These are phyloP conservation scores for Clunio marinus DNA, from an alignment of 2,888 invertebrate species.

Conservation along the genomic window DNA sequence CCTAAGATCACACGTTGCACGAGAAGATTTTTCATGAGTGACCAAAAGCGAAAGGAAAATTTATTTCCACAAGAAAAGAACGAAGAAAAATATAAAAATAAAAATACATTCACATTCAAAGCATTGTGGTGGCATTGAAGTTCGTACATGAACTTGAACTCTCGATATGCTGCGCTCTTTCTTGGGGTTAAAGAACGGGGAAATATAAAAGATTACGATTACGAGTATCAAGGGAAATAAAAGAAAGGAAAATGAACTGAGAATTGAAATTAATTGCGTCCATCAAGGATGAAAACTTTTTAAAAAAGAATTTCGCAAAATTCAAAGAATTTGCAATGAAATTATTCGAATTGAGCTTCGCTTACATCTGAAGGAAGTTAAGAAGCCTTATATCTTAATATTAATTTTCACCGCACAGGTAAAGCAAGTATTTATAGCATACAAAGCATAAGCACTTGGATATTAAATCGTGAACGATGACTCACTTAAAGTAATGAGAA, in stretches of 20 bases:
- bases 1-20: neutral
- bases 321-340: too few relatives aligned
- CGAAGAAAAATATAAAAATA: constrained; percentile 1
- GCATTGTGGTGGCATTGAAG: constrained; percentile 21
- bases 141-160: constrained; percentile 39
- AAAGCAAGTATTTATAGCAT: too few relatives aligned
- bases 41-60: constrained; percentile 6
- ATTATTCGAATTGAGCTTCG: too few relatives aligned
- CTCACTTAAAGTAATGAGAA: too few relatives aligned
- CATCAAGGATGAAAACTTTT: too few relatives aligned
- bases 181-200: constrained; percentile 18
- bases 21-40: neutral
- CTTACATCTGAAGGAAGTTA: too few relatives aligned
- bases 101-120: neutral
- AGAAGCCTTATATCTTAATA: too few relatives aligned
- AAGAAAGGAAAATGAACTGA: neutral
- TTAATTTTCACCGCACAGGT: too few relatives aligned
- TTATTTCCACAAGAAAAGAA: neutral
- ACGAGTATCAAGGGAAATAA: neutral
- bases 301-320: too few relatives aligned
- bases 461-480: too few relatives aligned
- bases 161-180: neutral
- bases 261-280: neutral
- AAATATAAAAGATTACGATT: too few relatives aligned
- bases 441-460: too few relatives aligned